These are phyloP conservation scores for Elanus axillaris DNA, from an alignment of 2,113 vertebrate genomes.

Conservation along the genomic window DNA sequence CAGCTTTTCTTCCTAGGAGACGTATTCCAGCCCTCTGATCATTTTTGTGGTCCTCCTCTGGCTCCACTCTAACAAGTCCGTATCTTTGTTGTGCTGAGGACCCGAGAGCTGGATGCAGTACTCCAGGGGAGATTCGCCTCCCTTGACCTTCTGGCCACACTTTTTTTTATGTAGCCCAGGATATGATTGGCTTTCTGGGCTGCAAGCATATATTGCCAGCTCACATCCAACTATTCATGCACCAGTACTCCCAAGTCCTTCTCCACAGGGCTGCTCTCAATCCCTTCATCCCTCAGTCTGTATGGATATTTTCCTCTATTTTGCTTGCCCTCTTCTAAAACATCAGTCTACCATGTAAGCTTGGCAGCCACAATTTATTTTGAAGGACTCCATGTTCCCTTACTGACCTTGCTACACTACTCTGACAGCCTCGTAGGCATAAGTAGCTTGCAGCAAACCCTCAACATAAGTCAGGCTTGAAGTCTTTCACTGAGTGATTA, in stretches of 20 bases:
- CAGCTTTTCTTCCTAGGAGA: neutral
- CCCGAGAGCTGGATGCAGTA: neutral
- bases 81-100: neutral
- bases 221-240: neutral
- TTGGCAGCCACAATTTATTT: neutral
- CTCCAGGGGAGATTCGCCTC: neutral
- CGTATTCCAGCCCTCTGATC: neutral
- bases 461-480: neutral
- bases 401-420: neutral
- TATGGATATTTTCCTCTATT: neutral
- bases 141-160: neutral
- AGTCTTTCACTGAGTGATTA: neutral
- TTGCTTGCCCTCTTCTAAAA: neutral
- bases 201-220: neutral
- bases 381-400: neutral
- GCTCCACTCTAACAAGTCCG: neutral
- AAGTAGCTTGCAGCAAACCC: neutral
- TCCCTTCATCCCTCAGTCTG: neutral
- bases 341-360: neutral
- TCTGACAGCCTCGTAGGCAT: neutral
- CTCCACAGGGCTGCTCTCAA: neutral
- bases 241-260: neutral
- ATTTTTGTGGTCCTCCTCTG: neutral
- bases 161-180: neutral
- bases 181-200: neutral